These are phyloP conservation scores for Caiman crocodilus DNA, from an alignment of 2,797 vertebrate species.

Conservation along the genomic window DNA sequence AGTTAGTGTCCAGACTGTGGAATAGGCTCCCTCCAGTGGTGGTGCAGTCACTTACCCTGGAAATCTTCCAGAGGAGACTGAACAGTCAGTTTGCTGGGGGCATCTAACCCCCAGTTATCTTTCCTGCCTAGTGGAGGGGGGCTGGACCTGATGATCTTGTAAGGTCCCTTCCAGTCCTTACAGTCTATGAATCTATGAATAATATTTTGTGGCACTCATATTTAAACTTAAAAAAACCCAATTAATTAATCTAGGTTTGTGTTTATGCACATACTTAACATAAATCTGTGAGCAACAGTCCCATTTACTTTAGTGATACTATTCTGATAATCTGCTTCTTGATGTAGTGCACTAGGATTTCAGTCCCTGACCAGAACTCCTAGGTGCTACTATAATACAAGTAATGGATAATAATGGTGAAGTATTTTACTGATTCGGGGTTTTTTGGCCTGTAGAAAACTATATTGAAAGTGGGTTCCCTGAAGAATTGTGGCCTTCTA, in stretches of 20 bases:
- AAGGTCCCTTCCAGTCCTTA: too few relatives aligned
- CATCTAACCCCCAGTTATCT: too few relatives aligned
- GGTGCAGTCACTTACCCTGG: too few relatives aligned
- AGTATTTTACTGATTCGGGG: background rate
- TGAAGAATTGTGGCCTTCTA: fast-evolving
- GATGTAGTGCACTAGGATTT: background rate
- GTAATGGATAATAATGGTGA: background rate
- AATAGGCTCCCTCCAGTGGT: too few relatives aligned
- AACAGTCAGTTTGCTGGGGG: too few relatives aligned
- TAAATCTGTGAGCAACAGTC: background rate
- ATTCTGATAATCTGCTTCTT: background rate
- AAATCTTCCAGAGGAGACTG: too few relatives aligned
- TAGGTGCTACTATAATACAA: background rate
- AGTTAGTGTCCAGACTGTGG: too few relatives aligned
- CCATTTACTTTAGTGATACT: background rate
- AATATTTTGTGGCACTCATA: background rate
- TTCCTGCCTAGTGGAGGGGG: too few relatives aligned
- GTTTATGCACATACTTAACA: background rate
- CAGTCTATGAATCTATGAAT: too few relatives aligned
- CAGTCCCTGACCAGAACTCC: background rate
- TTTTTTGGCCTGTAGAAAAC: too few relatives aligned
- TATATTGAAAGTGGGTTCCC: background rate
- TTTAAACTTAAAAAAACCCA: background rate
- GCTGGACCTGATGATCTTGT: too few relatives aligned
- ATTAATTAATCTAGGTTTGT: background rate